Percentiles rank a stretch among this genome's conserved stretches.
These are phyloP conservation scores for Thripadectes ignobilis DNA, from an alignment of 2,797 vertebrate genomes.

Conservation along the genomic window DNA sequence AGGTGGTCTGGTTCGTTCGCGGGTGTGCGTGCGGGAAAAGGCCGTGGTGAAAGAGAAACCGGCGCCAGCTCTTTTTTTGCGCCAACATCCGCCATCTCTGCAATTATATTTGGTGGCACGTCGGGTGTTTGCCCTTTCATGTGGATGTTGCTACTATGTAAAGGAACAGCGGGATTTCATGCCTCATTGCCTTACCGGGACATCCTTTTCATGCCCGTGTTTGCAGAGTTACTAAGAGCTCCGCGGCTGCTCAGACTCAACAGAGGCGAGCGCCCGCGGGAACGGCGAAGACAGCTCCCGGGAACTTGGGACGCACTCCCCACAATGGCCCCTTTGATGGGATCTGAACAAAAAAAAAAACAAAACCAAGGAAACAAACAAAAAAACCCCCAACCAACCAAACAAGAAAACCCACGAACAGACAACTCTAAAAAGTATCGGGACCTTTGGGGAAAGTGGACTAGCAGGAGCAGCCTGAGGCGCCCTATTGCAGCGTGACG, in stretches of 20 bases:
- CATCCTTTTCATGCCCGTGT: slow-evolving; percentile 44
- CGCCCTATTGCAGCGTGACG: neutral
- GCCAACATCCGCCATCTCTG: neutral
- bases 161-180: slow-evolving; percentile 58
- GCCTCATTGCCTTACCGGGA: slow-evolving; percentile 40
- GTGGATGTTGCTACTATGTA: slow-evolving; percentile 35
- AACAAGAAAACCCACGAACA: neutral
- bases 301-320: neutral
- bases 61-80: neutral
- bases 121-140: slow-evolving; percentile 47
- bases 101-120: slow-evolving; percentile 1
- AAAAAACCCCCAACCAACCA: too few relatives aligned
- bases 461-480: neutral
- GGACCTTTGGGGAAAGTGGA: neutral
- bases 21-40: neutral
- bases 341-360: neutral
- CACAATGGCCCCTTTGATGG: slow-evolving; percentile 7
- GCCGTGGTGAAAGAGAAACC: neutral
- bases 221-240: slow-evolving; percentile 28
- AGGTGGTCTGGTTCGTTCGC: neutral
- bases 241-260: neutral
- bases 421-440: neutral
- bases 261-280: neutral
- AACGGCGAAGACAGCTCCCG: neutral
- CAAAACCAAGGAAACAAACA: neutral